Base-by-base conservation (phyloP, 2,888 invertebrate species). In the Noctua fimbriata region DNA sequence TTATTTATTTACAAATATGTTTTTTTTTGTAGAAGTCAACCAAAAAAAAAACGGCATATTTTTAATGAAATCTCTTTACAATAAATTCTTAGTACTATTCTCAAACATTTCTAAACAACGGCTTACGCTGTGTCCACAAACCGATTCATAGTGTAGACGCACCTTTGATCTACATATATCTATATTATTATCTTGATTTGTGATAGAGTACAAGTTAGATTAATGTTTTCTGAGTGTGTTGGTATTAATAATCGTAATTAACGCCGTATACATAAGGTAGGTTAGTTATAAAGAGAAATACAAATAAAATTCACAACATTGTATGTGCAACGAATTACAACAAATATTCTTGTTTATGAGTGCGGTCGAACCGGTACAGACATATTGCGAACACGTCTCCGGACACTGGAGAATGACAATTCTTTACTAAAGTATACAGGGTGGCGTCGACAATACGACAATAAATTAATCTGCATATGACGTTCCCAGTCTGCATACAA, bases 121-220 rank as follows among this genome's bases (percentile, higher is more conserved):
- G 32, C 12, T 65, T 18, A 32, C 24, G 9, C 24, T 21, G 28
- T 6, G 32, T 18, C n/a, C 47, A 5, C 12, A 24, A n/a, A 75
- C 7, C 18, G 18, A 21, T 6, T 32, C 5, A 47, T 12, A 58
- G 58, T 32, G 21, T 2, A 36, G 18, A n/a, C 14, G 16, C 76
- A 47, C 21, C n/a, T 47, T 76, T 47, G 14, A 14, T 2, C 2
- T 2, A n/a, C 44, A 73, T 1, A 73, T 0, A 47, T n/a, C 10
- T 28, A 10, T 41, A 21, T 41, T 41, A 41, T 41, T 41, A 41
- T 44, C 16, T 41, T 78, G 7, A 14, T 70, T 71, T 71, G 16
- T 83, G 67, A 73, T 71, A 52, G 16, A 69, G 84, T 87, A 87
- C 79, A 83, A 87, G 65, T 67, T 85, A 83, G 75, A n/a, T 76